Percentiles rank a stretch among this genome's conserved stretches.
These are phyloP conservation scores for Charanyca ferruginea DNA, from an alignment of 2,888 invertebrate species.

Conservation along the genomic window DNA sequence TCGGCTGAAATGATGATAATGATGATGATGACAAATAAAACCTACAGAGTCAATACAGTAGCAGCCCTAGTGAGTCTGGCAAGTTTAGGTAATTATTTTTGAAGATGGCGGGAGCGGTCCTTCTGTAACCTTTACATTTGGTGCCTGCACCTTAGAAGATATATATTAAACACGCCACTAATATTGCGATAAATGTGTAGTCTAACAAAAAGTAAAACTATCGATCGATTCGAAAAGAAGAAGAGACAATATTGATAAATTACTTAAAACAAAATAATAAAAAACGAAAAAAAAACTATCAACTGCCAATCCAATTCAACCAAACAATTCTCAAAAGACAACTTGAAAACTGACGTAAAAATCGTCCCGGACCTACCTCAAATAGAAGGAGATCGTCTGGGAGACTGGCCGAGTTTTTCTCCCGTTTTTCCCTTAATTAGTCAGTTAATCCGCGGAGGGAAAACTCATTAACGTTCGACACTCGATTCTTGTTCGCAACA, in stretches of 20 bases:
- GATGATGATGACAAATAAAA: too few relatives aligned
- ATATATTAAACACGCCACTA: too few relatives aligned
- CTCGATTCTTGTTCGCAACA: conserved; percentile 63
- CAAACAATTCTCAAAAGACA: conserved; percentile 75
- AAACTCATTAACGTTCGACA: conserved; percentile 68
- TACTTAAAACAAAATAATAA: background rate
- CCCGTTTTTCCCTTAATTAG: conserved; percentile 85
- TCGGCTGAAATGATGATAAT: too few relatives aligned
- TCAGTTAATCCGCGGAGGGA: conserved; percentile 78
- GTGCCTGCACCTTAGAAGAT: too few relatives aligned
- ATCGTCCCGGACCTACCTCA: conserved; percentile 89
- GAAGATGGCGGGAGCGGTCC: too few relatives aligned
- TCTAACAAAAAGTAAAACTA: too few relatives aligned
- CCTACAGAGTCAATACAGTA: too few relatives aligned
- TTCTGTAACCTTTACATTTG: too few relatives aligned
- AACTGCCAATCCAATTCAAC: conserved; percentile 70
- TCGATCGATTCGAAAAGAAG: too few relatives aligned
- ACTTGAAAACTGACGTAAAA: conserved; percentile 89
- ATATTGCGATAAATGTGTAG: too few relatives aligned
- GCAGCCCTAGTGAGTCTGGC: too few relatives aligned
- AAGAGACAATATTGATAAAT: background rate
- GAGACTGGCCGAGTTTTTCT: conserved; percentile 75
- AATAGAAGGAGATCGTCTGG: conserved; percentile 79
- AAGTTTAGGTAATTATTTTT: too few relatives aligned
- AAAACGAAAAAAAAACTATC: background rate